A percentile compares a stretch with the other conserved stretches of the same genome.
phyloP scores from a whole-genome alignment of 1,140 invertebrate genomes.

The Acarapis woodi region DNA sequence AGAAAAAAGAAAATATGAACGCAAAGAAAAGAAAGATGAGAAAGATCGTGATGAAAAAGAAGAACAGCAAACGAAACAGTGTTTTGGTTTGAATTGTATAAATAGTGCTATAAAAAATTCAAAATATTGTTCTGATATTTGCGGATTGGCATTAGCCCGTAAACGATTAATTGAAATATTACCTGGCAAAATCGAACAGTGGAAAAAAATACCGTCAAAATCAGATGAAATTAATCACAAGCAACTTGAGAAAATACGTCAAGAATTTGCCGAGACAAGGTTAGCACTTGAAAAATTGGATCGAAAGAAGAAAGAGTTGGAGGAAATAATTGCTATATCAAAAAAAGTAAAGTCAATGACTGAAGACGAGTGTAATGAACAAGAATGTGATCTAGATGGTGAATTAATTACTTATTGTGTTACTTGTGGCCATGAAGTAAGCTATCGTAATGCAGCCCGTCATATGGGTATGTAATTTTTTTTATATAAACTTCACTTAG shows the following conservation, averaged over 20 bases:
- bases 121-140: slow-evolving; percentile 83
- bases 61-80: slow-evolving; percentile 28
- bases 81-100: slow-evolving; percentile 61
- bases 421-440: slow-evolving; percentile 78
- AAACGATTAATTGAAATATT: slow-evolving; percentile 32
- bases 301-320: slow-evolving; percentile 40
- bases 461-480: slow-evolving; percentile 52
- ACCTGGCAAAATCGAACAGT: slow-evolving; percentile 74
- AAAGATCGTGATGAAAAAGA: slow-evolving; percentile 8
- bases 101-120: slow-evolving; percentile 43
- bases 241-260: slow-evolving; percentile 45
- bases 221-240: slow-evolving; percentile 61
- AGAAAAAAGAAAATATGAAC: slow-evolving; percentile 1
- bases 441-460: slow-evolving; percentile 47
- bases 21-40: slow-evolving; percentile 6
- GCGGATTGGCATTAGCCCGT: slow-evolving; percentile 66
- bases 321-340: slow-evolving; percentile 3
- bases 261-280: slow-evolving; percentile 25
- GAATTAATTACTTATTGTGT: slow-evolving; percentile 61
- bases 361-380: slow-evolving; percentile 13
- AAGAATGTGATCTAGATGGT: slow-evolving; percentile 40
- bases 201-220: slow-evolving; percentile 55
- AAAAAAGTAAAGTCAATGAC: slow-evolving; percentile 2
- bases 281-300: slow-evolving; percentile 34
- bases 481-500: too few relatives aligned